Base-by-base conservation (phyloP, 2,888 invertebrate species). In the Pseudeuparius sepicola region DNA sequence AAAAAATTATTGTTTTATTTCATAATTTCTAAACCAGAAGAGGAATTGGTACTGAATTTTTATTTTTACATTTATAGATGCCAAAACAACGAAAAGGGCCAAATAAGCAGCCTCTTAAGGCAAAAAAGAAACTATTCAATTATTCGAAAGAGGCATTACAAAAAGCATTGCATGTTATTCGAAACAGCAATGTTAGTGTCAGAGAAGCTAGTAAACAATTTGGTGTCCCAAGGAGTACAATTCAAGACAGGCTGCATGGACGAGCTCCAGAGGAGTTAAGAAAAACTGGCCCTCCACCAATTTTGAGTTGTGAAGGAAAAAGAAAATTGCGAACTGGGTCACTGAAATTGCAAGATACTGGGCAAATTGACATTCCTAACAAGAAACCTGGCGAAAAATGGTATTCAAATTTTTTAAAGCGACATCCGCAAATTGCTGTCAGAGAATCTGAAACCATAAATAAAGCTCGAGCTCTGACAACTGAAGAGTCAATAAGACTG, bases 211-310 rank as follows among this genome's bases (percentile, higher is more conserved):
- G 42, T 31, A 37, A 27, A 14, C 12, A 25, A 11, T 39, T 20
- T 32, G 41, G 36, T 2, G 36, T 39, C 11, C 38, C 43, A n/a
- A 41, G 25, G 24, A 33, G 30, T 9, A 43, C 43, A 12, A n/a
- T 43, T 16, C 38, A 36, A n/a, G 36, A 43, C 20, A 7, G 31
- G 4, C 18, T 43, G 5, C 13, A 29, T 10, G 36, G 38, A 4
- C 40, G 26, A 40, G 41, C 37, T 26, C 36, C 45, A 13, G 47
- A 51, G 34, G 40, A 24, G 29, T 18, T 46, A 10, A 42, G 46
- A 37, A 48, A 46, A 41, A 41, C 35, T 18, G 49, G 50, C 15
- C 51, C 47, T 31, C 42, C 43, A 24, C 51, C 48, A 28, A 33
- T 41, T 9, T 33, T 51, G 24, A 44, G 44, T 13, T n/a, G 27